Base-by-base conservation (phyloP, 2,113 vertebrate species). In the Psilopsiagon aurifrons region DNA sequence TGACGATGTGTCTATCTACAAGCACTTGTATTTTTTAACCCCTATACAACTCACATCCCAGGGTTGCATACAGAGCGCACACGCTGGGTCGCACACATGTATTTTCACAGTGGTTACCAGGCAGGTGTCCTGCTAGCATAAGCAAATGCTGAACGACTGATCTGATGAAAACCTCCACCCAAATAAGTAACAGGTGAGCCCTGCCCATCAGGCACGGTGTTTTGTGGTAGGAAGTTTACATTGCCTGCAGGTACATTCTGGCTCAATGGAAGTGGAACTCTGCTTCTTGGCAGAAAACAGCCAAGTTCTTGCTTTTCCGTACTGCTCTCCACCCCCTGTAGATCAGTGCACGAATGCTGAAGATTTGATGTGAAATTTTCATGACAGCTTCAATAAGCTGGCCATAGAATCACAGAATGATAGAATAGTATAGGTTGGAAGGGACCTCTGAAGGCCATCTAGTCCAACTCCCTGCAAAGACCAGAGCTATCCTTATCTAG, bases 91-190 rank as follows among this genome's bases (percentile, higher is more conserved):
- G 71, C 13, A 33, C 3, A 69, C 9, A 4, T 60, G 31, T 64
- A 39, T 92, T 94, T 93, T 83, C 54, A 78, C 64, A 95, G 84
- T 27, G 62, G 64, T 28, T 74, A 83, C 41, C 83, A 82, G 59
- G 75, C 62, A 71, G 51, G 64, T 95, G 66, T 77, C 70, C 76
- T 70, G 35, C 89, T 93, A 91, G 86, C 73, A 92, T 83, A 97
- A 88, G 89, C 74, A 94, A 95, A 94, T 47, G 57, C 6, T 55
- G 85, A 62, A 76, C 37, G 44, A 83, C 28, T 74, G 44, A 70
- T 27, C 25, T 27, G 39, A 71, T 47, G 19, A 81, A 70, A 89
- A 52, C 4, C 6, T 81, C 43, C 35, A 83, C n/a, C 33, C 80
- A 92, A 81, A 94, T 31, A 88, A 93, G 90, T 12, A 37, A 31